Percentiles rank a stretch among this genome's conserved stretches.
Conservation (phyloP, 2,888 invertebrate genomes). For the Rhingia rostrata region DNA sequence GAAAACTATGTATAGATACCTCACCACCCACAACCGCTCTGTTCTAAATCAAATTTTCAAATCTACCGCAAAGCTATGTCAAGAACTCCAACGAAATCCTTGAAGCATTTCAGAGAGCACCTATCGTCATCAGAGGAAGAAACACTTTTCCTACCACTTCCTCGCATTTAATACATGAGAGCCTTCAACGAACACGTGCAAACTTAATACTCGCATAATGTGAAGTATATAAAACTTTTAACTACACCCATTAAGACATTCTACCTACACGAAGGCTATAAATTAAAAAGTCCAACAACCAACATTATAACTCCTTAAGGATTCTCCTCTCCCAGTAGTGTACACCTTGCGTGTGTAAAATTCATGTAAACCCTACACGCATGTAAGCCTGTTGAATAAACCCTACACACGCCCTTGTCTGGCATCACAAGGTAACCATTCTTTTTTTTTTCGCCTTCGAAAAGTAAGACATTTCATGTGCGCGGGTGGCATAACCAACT, state of each 20-base stretch:
- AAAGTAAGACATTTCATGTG: not conserved
- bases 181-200: not conserved
- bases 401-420: constrained; percentile 19
- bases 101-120: no score
- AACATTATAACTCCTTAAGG: not conserved
- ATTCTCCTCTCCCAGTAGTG: constrained; percentile 2
- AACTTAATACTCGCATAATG: not conserved
- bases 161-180: no score
- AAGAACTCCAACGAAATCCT: no score
- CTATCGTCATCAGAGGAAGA: no score
- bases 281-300: not conserved
- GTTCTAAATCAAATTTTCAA: no score
- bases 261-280: not conserved
- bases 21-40: no score
- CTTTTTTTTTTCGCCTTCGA: not conserved
- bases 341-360: constrained; percentile 52
- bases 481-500: not conserved
- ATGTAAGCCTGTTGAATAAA: constrained; percentile 57
- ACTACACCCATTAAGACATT: not conserved
- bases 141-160: no score
- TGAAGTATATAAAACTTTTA: not conserved
- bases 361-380: constrained; percentile 47
- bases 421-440: constrained; percentile 6
- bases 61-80: no score
- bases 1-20: no score